phyloP scores from a whole-genome alignment of 2,888 invertebrate species.

The Caenorhabditis plicata region DNA sequence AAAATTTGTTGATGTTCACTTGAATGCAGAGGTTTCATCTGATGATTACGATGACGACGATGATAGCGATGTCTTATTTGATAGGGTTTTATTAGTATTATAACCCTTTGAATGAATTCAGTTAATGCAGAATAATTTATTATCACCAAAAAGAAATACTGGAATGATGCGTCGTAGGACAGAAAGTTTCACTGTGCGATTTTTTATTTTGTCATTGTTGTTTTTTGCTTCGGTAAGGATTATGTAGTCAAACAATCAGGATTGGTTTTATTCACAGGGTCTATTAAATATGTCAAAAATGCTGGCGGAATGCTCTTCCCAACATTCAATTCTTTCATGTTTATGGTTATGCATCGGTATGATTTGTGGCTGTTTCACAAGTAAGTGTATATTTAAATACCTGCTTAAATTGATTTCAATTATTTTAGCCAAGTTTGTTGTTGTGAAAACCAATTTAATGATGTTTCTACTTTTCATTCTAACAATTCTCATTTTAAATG shows the following conservation, averaged over 20 bases:
- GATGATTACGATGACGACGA: conserved; percentile 30
- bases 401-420: neutral
- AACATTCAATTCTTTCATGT: conserved; percentile 18
- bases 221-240: conserved; percentile 12
- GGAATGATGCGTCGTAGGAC: conserved; percentile 16
- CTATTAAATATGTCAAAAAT: conserved; percentile 8
- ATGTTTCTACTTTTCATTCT: conserved; percentile 12
- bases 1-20: conserved; percentile 39
- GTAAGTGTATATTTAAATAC: conserved; percentile 6
- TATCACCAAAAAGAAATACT: conserved; percentile 11
- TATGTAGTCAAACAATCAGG: neutral
- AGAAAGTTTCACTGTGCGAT: conserved; percentile 20
- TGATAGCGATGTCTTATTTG: conserved; percentile 18
- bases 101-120: neutral
- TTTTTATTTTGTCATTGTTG: conserved; percentile 9
- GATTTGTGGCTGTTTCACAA: conserved; percentile 14
- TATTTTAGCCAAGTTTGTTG: conserved; percentile 19
- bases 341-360: conserved; percentile 32
- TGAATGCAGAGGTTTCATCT: conserved; percentile 22
- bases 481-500: conserved; percentile 12
- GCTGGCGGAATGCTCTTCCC: conserved; percentile 9
- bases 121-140: conserved; percentile 17
- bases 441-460: conserved; percentile 23
- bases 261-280: conserved; percentile 4
- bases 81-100: conserved; percentile 14